These are phyloP conservation scores for Dasyurus viverrinus DNA, from an alignment of 2,113 vertebrate species.

Conservation along the genomic window DNA sequence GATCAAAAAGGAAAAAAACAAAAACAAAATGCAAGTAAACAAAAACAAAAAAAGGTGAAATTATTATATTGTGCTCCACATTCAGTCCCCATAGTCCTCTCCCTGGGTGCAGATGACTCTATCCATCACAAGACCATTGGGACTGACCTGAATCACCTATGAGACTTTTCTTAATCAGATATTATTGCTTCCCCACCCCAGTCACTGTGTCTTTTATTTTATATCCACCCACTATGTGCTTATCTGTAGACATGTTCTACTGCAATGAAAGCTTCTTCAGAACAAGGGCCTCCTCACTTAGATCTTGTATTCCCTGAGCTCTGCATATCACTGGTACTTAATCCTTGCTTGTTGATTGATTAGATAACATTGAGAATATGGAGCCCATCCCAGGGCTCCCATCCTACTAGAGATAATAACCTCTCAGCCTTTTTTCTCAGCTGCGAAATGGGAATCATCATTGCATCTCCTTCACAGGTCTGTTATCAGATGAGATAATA, in stretches of 20 bases:
- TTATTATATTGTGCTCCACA: no score
- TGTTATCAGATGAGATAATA: not conserved
- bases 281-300: not conserved
- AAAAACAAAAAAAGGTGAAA: no score
- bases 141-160: no score
- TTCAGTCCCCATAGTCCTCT: no score
- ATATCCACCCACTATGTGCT: not conserved
- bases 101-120: no score
- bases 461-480: not conserved
- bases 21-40: no score
- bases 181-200: not conserved
- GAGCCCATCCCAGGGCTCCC: not conserved
- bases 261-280: not conserved
- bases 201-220: not conserved
- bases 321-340: not conserved
- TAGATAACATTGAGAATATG: not conserved
- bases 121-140: no score
- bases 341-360: not conserved
- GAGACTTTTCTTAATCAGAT: not conserved
- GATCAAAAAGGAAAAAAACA: no score
- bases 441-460: not conserved
- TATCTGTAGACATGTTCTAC: not conserved
- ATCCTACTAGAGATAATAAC: not conserved
- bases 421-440: not conserved
- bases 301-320: not conserved